Base-by-base conservation (phyloP, 2,797 vertebrate genomes). In the Microhierax caerulescens region DNA sequence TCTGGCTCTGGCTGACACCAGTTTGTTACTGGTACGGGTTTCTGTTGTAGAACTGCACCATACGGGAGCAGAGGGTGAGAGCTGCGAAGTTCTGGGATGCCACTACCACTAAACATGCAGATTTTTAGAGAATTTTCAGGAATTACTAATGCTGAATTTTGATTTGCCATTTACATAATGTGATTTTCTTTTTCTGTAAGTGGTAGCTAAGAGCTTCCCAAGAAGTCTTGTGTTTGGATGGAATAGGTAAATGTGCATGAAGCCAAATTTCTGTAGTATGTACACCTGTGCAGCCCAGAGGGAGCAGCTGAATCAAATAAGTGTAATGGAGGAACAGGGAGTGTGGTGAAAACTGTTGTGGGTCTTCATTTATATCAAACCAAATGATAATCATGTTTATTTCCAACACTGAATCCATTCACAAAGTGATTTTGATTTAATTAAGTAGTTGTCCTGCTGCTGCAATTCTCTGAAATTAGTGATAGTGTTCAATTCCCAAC, bases 81-180 rank as follows among this genome's bases (percentile, higher is more conserved):
- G 75, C 81, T 94, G 82, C 80, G 92, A 94, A 93, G 59, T 76
- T 91, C 90, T 90, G 86, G 53, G 88, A 64, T 78, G 54, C 17
- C 16, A 12, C 77, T 84, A 20, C 76, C 27, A 23, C 90, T 90
- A 65, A 80, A 76, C 19, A n/a, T 91, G 82, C 73, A 83, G 74
- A 30, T 8, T 53, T 95, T 88, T 25, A 87, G 80, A 92, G 64
- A 72, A 22, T 80, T 93, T 83, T 90, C 57, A 93, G 74, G 45
- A 88, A 63, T 93, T 94, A 91, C 61, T 86, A 73, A 85, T 69
- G 57, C 43, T 95, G 90, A 85, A 79, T 96, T 93, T 97, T 93
- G 79, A 93, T 84, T 79, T 95, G 1, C 16, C 50, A 87, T 96
- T 97, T 92, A 81, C 88, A 81, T 96, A 95, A 96, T 83, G 51